Conservation (phyloP, 1,140 invertebrate species). For the Calycopis cecrops region DNA sequence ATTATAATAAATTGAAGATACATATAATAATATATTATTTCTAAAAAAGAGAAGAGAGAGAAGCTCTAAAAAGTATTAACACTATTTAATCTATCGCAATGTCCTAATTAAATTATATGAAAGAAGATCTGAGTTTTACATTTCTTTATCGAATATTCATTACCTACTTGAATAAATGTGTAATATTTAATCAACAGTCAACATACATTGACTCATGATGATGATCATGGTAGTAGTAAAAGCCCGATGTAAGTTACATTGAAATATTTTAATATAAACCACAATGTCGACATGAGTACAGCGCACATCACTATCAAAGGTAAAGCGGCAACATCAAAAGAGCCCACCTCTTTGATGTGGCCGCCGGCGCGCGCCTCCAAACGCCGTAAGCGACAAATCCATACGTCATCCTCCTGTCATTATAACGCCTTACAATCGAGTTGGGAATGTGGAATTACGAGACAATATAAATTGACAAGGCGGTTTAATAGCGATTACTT, state of each 20-base stretch:
- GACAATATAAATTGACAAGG: constrained; percentile 73
- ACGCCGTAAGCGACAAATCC: constrained; percentile 73
- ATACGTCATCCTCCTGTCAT: constrained; percentile 74
- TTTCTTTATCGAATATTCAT: too few relatives aligned
- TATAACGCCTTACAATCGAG: constrained; percentile 70
- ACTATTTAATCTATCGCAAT: too few relatives aligned
- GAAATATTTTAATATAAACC: constrained; percentile 26
- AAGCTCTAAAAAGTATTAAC: too few relatives aligned
- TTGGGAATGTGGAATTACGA: constrained; percentile 70
- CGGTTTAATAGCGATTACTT: constrained; percentile 61
- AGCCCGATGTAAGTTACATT: not conserved
- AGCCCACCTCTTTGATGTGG: constrained; percentile 73
- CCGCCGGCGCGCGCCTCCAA: constrained; percentile 69
- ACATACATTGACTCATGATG: not conserved
- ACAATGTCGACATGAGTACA: not conserved
- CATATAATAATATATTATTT: too few relatives aligned
- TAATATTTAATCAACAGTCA: not conserved
- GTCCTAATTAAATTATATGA: too few relatives aligned
- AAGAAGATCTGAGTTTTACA: too few relatives aligned
- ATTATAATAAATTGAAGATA: too few relatives aligned
- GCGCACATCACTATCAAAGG: constrained; percentile 43
- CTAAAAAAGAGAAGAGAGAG: too few relatives aligned
- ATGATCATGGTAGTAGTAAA: not conserved
- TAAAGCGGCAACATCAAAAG: constrained; percentile 68
- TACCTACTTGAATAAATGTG: too few relatives aligned